Percentiles rank a stretch among this genome's conserved stretches.
These are phyloP conservation scores for Petroica traversi DNA, from an alignment of 2,113 vertebrate species.

Conservation along the genomic window DNA sequence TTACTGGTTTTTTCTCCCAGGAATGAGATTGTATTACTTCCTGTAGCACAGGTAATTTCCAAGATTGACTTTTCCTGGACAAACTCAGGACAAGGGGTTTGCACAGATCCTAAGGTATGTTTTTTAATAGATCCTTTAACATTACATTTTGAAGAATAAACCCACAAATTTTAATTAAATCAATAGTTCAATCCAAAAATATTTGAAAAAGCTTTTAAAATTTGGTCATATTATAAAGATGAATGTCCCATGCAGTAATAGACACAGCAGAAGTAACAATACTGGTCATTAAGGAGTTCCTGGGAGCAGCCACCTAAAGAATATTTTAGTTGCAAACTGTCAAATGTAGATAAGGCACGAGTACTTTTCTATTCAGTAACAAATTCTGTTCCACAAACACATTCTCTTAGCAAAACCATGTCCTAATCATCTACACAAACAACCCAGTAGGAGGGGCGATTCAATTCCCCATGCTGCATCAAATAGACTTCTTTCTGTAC, in stretches of 20 bases:
- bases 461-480: not conserved
- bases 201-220: not conserved
- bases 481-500: not conserved
- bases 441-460: not conserved
- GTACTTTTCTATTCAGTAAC: not conserved
- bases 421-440: not conserved
- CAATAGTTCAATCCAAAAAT: not conserved
- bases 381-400: not conserved
- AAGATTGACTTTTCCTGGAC: no score
- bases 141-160: not conserved
- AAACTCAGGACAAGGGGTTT: no score
- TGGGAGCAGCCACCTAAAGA: not conserved
- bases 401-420: not conserved
- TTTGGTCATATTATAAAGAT: not conserved
- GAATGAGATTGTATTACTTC: no score
- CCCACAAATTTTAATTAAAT: not conserved
- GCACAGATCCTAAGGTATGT: not conserved
- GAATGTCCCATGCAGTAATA: not conserved
- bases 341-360: not conserved
- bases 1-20: no score
- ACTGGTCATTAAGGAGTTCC: not conserved
- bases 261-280: not conserved
- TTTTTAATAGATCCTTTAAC: not conserved
- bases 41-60: no score
- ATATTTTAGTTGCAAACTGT: not conserved